These are phyloP conservation scores for Leptopterna dolabrata DNA, from an alignment of 2,888 invertebrate genomes.

Conservation along the genomic window DNA sequence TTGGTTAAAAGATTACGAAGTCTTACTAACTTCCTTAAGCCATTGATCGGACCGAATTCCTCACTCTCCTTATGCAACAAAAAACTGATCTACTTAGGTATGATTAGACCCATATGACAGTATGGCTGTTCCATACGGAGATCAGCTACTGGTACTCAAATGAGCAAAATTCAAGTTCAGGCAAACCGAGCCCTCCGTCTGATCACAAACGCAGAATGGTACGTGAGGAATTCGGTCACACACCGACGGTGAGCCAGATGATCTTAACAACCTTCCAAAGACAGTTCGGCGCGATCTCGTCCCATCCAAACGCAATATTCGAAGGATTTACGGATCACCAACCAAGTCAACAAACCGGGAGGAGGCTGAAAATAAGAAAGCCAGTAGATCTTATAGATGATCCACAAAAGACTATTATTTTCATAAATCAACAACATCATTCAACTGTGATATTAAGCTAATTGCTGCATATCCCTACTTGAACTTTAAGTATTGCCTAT, in stretches of 20 bases:
- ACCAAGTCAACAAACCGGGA: background rate
- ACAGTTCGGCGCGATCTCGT: background rate
- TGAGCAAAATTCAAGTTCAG: background rate
- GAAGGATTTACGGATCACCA: background rate
- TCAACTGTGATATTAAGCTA: background rate
- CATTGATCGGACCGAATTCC: background rate
- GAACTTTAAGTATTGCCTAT: background rate
- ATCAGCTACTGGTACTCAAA: background rate
- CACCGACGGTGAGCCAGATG: background rate
- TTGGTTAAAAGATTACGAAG: background rate
- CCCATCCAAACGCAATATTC: background rate
- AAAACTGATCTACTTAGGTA: background rate
- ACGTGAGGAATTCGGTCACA: background rate
- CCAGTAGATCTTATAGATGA: background rate
- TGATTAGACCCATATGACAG: constrained; percentile 32
- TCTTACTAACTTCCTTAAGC: background rate
- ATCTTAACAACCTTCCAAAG: background rate
- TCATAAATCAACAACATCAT: no score
- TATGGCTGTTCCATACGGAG: background rate
- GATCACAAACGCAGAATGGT: background rate
- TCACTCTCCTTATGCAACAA: background rate
- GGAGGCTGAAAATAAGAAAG: background rate
- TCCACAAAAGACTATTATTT: background rate
- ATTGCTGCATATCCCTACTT: background rate
- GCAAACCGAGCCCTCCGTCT: background rate